A percentile compares a stretch with the other conserved stretches of the same genome.
phyloP scores from a whole-genome alignment of 1,140 invertebrate species.

The Diorhabda carinulata region DNA sequence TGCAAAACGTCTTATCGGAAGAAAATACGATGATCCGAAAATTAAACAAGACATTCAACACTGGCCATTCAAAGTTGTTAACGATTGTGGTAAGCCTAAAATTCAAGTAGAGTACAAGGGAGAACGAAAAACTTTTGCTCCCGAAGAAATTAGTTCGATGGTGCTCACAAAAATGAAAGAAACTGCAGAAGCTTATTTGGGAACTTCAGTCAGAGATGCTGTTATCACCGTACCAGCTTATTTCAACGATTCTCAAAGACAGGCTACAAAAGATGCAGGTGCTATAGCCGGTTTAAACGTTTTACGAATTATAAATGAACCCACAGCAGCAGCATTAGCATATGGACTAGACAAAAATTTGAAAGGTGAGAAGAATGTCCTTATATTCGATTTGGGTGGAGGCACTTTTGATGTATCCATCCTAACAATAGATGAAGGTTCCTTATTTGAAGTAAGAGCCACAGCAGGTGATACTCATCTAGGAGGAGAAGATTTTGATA shows the following conservation, averaged over 20 bases:
- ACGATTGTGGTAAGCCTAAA: conserved; percentile 53
- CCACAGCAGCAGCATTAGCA: conserved; percentile 72
- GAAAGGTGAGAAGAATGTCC: conserved; percentile 51
- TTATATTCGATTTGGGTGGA: conserved; percentile 55
- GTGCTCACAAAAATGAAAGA: conserved; percentile 88
- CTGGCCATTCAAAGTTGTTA: conserved; percentile 52
- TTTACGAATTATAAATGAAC: conserved; percentile 57
- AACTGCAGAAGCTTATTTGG: conserved; percentile 61
- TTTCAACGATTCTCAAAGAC: conserved; percentile 64
- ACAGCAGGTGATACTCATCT: conserved; percentile 59
- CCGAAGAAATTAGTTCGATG: conserved; percentile 58
- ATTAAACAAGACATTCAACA: conserved; percentile 52
- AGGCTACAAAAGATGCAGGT: conserved; percentile 65
- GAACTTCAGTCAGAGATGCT: conserved; percentile 35
- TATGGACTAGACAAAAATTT: conserved; percentile 70
- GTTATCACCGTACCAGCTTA: conserved; percentile 51
- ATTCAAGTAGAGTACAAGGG: conserved; percentile 72
- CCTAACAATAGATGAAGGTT: conserved; percentile 66
- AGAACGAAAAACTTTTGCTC: conserved; percentile 48
- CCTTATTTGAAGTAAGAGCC: conserved; percentile 64
- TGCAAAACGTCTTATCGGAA: conserved; percentile 49
- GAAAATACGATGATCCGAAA: conserved; percentile 51
- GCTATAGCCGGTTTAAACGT: conserved; percentile 59
- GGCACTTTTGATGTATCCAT: conserved; percentile 67
- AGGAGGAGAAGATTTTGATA: conserved; percentile 76